phyloP scores from a whole-genome alignment of 2,888 invertebrate genomes.

The Cheilosia impressa region DNA sequence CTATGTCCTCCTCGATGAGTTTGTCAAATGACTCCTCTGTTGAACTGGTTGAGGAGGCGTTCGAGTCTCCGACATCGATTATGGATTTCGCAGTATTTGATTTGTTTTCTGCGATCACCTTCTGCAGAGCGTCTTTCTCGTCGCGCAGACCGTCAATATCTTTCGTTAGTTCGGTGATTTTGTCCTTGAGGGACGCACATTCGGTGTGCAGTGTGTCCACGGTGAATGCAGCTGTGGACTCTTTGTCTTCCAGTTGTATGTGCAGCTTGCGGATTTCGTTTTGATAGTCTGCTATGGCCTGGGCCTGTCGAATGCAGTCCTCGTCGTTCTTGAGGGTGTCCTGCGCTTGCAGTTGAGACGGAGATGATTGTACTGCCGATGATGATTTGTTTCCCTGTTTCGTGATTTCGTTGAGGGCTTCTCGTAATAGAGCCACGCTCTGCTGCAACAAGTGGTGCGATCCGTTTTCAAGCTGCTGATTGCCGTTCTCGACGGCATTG shows the following conservation, averaged over 20 bases:
- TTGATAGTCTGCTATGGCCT: constrained; percentile 55
- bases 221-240: constrained; percentile 57
- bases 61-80: constrained; percentile 8
- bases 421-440: constrained; percentile 76
- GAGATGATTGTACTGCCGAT: constrained; percentile 25
- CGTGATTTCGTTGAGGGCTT: constrained; percentile 77
- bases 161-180: constrained; percentile 76
- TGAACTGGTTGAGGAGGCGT: constrained; percentile 13
- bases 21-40: constrained; percentile 71
- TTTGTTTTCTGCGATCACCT: constrained; percentile 66
- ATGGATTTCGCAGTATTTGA: constrained; percentile 46
- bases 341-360: constrained; percentile 73
- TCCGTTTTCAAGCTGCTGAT: constrained; percentile 65
- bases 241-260: constrained; percentile 41
- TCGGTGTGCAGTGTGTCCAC: constrained; percentile 79
- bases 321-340: constrained; percentile 61
- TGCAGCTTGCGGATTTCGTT: constrained; percentile 57
- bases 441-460: constrained; percentile 76
- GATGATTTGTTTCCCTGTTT: constrained; percentile 29
- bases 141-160: constrained; percentile 76
- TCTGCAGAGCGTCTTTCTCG: constrained; percentile 77
- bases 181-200: constrained; percentile 78
- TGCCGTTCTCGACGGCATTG: constrained; percentile 41
- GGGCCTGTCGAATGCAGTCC: constrained; percentile 33
- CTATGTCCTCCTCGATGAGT: constrained; percentile 78